phyloP scores from a whole-genome alignment of 2,888 invertebrate genomes.

The Tetramorium bicarinatum region DNA sequence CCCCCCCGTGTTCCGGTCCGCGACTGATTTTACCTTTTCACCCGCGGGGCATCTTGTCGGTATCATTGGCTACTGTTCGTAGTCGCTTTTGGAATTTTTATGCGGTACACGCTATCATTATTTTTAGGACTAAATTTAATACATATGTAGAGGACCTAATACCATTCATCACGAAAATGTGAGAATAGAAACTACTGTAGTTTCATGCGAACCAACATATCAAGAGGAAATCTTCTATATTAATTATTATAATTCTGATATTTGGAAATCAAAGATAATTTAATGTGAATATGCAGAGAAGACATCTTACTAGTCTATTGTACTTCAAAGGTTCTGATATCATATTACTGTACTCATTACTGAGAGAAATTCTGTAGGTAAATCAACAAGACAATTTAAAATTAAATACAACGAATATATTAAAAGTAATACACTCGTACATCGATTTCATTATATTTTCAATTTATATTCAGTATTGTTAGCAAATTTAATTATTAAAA shows the following conservation, averaged over 20 bases:
- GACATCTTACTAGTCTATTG: slow-evolving; percentile 73
- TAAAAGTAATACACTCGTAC: not conserved
- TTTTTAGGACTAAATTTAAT: slow-evolving; percentile 71
- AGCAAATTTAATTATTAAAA: slow-evolving; percentile 4
- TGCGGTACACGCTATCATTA: slow-evolving; percentile 72
- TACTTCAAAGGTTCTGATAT: slow-evolving; percentile 63
- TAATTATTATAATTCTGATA: slow-evolving; percentile 8
- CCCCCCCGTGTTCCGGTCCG: slow-evolving; percentile 22
- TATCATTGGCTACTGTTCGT: slow-evolving; percentile 35
- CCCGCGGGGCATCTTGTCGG: slow-evolving; percentile 28
- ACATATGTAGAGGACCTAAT: slow-evolving; percentile 60
- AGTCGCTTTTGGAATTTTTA: slow-evolving; percentile 67
- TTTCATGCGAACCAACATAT: not conserved
- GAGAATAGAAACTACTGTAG: slow-evolving; percentile 38
- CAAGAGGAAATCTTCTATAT: not conserved
- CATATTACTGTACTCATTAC: slow-evolving; percentile 23
- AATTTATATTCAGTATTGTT: not conserved
- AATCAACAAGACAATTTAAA: not conserved
- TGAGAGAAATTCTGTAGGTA: slow-evolving; percentile 43
- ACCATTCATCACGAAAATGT: slow-evolving; percentile 58
- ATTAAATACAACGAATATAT: not conserved
- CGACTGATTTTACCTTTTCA: slow-evolving; percentile 17
- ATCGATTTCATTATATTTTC: not conserved
- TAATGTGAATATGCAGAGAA: not conserved
- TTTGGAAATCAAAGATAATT: not conserved